Base-by-base conservation (phyloP, 2,888 invertebrate species). In the Mesochorus sp. region DNA sequence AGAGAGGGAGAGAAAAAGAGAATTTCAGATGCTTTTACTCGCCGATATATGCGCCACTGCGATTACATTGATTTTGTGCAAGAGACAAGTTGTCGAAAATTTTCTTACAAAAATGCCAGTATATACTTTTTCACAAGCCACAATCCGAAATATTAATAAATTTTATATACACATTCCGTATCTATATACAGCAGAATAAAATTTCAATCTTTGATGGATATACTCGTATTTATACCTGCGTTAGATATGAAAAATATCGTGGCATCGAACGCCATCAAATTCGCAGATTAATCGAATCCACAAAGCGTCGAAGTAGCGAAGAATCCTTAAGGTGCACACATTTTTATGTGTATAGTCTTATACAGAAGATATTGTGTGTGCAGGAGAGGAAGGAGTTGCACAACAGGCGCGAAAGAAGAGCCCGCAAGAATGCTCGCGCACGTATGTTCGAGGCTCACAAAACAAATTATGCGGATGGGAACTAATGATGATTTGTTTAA, bases 401-500 rank as follows among this genome's bases (percentile, higher is more conserved):
- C 57, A 42, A 28, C 49, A 44, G 26, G 44, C 17, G 61, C 61
- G 8, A 64, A 64, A 57, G 44, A 71, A 53, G 3, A 55, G 49
- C 61, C 19, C 14, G 39, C 47, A 6, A 61, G 53, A 55, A 61
- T n/a, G n/a, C n/a, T n/a, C n/a, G 73, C 80, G 59, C 79, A 74
- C 80, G 77, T 72, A 81, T 74, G 79, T 76, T 75, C 72, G 70
- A 66, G 77, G 76, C 73, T 81, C 79, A 80, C 80, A 79, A 82
- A 82, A 82, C 82, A 82, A 82, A 82, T 82, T 81, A 79, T 80
- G 77, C 80, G 79, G 81, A 75, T 74, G 76, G 77, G 73, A 79
- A 81, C 81, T 82, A 81, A 82, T 82, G 81, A 82, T 82, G 82
- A 82, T 82, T 82, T 82, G 82, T 82, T 81, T 82, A 81, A 82